Percentiles rank a stretch among this genome's conserved stretches.
These are phyloP conservation scores for Cremastobaeus sp. DNA, from an alignment of 2,888 invertebrate species.

Conservation along the genomic window DNA sequence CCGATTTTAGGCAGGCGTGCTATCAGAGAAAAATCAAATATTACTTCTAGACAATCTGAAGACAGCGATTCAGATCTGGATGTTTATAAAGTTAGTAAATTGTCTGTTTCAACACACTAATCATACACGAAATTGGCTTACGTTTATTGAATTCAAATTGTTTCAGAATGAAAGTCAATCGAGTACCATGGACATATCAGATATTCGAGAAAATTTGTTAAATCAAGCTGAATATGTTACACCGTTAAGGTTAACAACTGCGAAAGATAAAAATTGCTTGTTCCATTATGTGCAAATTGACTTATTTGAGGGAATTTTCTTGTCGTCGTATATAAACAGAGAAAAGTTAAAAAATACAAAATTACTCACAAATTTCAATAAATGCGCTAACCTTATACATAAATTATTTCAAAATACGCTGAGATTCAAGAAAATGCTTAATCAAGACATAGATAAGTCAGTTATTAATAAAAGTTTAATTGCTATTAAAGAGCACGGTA, in stretches of 20 bases:
- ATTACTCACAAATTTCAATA: slow-evolving; percentile 85
- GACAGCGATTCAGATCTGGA: slow-evolving; percentile 89
- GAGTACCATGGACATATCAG: slow-evolving; percentile 84
- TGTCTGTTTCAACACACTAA: background rate
- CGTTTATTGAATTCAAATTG: slow-evolving; percentile 56
- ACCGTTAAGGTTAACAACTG: slow-evolving; percentile 81
- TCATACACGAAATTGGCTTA: background rate
- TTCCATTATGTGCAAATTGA: slow-evolving; percentile 89
- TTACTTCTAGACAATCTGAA: slow-evolving; percentile 80
- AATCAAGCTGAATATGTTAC: slow-evolving; percentile 84
- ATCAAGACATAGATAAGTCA: slow-evolving; percentile 79
- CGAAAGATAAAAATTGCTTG: slow-evolving; percentile 85
- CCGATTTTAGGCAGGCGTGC: slow-evolving; percentile 84
- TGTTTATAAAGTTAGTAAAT: slow-evolving; percentile 80
- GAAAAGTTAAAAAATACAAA: slow-evolving; percentile 80
- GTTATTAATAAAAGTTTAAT: slow-evolving; percentile 86
- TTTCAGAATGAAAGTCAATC: slow-evolving; percentile 84
- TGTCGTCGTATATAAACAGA: slow-evolving; percentile 79
- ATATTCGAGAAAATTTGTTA: slow-evolving; percentile 85
- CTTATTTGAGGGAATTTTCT: slow-evolving; percentile 84
- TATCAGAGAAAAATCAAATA: slow-evolving; percentile 80
- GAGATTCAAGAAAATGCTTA: slow-evolving; percentile 81
- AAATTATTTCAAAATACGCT: slow-evolving; percentile 85
- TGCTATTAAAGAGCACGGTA: slow-evolving; percentile 90
- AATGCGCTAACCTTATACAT: slow-evolving; percentile 86